phyloP scores from a whole-genome alignment of 2,888 invertebrate genomes.

The Synergus itoensis region DNA sequence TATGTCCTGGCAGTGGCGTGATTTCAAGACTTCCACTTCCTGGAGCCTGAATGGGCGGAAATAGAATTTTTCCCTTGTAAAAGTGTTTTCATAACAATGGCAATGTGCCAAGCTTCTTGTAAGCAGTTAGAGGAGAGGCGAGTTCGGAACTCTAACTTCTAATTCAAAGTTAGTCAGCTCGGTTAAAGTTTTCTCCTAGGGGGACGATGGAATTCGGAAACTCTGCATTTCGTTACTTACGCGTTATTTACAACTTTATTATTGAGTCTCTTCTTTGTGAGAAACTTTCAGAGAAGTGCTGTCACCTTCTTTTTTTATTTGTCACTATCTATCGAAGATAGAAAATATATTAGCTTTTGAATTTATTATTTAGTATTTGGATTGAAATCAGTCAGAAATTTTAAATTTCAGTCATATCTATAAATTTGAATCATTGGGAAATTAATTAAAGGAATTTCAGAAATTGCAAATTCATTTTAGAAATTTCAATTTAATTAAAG shows the following conservation, averaged over 20 bases:
- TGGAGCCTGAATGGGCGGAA: neutral
- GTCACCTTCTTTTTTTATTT: neutral
- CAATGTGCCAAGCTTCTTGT: slow-evolving; percentile 15
- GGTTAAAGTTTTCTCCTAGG: slow-evolving; percentile 25
- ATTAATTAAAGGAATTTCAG: no score
- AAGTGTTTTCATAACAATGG: slow-evolving; percentile 31
- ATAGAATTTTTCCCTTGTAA: slow-evolving; percentile 16
- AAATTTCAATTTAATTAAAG: no score
- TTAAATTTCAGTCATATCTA: no score
- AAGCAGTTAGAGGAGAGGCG: neutral
- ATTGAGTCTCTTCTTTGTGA: slow-evolving; percentile 15
- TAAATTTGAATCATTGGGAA: no score
- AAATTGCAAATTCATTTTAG: no score
- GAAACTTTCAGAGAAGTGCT: neutral
- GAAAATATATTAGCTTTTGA: no score
- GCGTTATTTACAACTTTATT: slow-evolving; percentile 35
- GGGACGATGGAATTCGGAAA: slow-evolving; percentile 27
- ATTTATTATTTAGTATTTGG: no score
- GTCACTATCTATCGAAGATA: no score
- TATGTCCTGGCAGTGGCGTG: neutral
- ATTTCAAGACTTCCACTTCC: neutral
- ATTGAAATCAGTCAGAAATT: no score
- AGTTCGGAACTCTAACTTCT: slow-evolving; percentile 39
- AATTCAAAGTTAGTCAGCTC: slow-evolving; percentile 27
- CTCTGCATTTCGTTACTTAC: slow-evolving; percentile 36